phyloP scores from a whole-genome alignment of 2,113 vertebrate species.

The Cyphomyrus discorhynchus region DNA sequence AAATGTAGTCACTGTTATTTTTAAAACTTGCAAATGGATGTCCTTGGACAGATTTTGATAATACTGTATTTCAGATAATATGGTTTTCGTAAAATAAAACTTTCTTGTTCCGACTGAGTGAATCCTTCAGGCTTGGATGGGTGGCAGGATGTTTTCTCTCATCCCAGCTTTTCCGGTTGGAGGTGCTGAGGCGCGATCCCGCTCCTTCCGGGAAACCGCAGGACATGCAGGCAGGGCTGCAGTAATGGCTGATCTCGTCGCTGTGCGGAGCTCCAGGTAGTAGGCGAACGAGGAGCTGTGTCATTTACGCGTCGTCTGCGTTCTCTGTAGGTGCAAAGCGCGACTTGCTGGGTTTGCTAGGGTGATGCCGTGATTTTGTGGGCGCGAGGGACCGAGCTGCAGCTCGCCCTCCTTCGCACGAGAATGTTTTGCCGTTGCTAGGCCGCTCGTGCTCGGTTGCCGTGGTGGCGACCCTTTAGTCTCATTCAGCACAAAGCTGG shows the following conservation, averaged over 20 bases:
- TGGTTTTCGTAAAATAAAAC: not conserved
- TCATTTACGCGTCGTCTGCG: not conserved
- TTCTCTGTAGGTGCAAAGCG: not conserved
- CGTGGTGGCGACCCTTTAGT: conserved; percentile 13
- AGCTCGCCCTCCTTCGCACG: not conserved
- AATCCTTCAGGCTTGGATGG: not conserved
- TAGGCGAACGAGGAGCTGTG: not conserved
- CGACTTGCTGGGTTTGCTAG: not conserved
- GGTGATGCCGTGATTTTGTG: not conserved
- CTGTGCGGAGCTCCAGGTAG: conserved; percentile 25
- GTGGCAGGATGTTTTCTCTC: not conserved
- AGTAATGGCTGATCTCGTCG: conserved; percentile 45
- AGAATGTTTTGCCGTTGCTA: conserved; percentile 59
- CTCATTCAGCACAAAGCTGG: not conserved
- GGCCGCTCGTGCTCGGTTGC: conserved; percentile 41
- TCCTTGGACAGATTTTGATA: not conserved
- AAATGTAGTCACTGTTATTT: not conserved
- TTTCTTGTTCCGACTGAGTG: not conserved
- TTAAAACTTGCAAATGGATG: not conserved
- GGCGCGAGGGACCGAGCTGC: not conserved
- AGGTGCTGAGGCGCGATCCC: not conserved
- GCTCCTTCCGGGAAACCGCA: conserved; percentile 17
- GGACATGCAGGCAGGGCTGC: conserved; percentile 11
- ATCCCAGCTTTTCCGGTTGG: not conserved
- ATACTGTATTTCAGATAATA: not conserved